A percentile compares a stretch with the other conserved stretches of the same genome.
These are phyloP conservation scores for Tryphoninae sp. DNA, from an alignment of 2,888 invertebrate genomes.

Conservation along the genomic window DNA sequence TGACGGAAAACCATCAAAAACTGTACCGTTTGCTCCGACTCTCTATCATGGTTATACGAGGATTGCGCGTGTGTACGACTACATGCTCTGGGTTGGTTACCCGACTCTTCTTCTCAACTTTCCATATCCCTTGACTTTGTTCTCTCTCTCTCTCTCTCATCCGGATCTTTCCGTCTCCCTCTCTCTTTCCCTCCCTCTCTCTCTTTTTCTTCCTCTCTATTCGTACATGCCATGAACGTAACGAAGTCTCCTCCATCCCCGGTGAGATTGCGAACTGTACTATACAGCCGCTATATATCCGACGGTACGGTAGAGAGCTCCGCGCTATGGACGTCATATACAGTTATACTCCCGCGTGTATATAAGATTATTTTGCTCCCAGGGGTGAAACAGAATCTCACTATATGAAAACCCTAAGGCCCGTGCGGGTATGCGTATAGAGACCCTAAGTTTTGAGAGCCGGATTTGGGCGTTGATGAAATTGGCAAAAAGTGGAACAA, in stretches of 20 bases:
- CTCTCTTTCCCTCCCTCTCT: conserved; percentile 24
- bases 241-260: conserved; percentile 62
- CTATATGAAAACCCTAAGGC: conserved; percentile 49
- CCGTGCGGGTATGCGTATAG: conserved; percentile 24
- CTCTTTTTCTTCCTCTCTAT: conserved; percentile 34
- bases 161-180: conserved; percentile 34
- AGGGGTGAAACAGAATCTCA: conserved; percentile 51
- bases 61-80: conserved; percentile 42
- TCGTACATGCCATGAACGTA: conserved; percentile 64
- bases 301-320: conserved; percentile 47
- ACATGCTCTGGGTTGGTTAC: conserved; percentile 39
- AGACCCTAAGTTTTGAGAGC: conserved; percentile 50
- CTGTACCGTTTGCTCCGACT: conserved; percentile 6
- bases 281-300: conserved; percentile 39
- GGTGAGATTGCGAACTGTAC: conserved; percentile 61
- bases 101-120: conserved; percentile 32
- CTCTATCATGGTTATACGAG: conserved; percentile 17
- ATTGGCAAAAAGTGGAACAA: neutral
- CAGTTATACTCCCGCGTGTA: conserved; percentile 20
- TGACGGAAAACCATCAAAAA: neutral
- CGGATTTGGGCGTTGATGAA: conserved; percentile 56
- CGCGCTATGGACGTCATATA: conserved; percentile 23
- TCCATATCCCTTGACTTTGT: conserved; percentile 25
- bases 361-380: conserved; percentile 57
- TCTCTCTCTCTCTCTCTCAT: conserved; percentile 47